A percentile compares a stretch with the other conserved stretches of the same genome.
phyloP scores from a whole-genome alignment of 2,113 vertebrate species.

The Toxotes chatareus region DNA sequence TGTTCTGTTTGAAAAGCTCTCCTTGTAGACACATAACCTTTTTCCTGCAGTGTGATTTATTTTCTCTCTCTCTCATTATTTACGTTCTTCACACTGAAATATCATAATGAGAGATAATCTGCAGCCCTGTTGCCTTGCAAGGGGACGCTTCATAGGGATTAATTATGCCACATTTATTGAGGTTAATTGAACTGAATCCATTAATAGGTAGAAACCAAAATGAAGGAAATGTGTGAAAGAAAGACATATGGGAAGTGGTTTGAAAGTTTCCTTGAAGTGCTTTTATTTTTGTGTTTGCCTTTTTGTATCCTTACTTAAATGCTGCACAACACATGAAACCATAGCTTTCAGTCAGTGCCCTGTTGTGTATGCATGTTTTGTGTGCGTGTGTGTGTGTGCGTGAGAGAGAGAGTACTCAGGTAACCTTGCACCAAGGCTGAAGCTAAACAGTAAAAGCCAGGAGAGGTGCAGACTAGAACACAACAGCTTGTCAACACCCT shows the following conservation, averaged over 20 bases:
- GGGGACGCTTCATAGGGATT: constrained; percentile 45
- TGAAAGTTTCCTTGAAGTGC: background rate
- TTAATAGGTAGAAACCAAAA: constrained; percentile 24
- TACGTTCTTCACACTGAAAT: constrained; percentile 39
- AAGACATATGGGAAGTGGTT: background rate
- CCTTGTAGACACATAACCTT: constrained; percentile 2
- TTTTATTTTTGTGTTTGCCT: background rate
- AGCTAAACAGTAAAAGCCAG: background rate
- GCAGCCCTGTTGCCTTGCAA: constrained; percentile 26
- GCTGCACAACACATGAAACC: background rate
- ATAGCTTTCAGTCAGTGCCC: background rate
- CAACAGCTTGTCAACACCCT: background rate
- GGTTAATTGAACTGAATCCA: constrained; percentile 53
- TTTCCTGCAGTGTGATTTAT: constrained; percentile 14
- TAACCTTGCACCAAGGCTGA: constrained; percentile 15
- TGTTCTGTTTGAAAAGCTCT: constrained; percentile 14
- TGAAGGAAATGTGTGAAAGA: background rate
- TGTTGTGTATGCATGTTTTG: background rate
- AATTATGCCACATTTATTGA: constrained; percentile 42
- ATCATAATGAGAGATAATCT: constrained; percentile 59
- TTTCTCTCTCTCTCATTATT: constrained; percentile 19
- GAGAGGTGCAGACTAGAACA: background rate
- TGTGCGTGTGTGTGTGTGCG: background rate
- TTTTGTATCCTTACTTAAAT: background rate
- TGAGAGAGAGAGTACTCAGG: background rate